These are phyloP conservation scores for Gobius niger DNA, from an alignment of 2,113 vertebrate species.

Conservation along the genomic window DNA sequence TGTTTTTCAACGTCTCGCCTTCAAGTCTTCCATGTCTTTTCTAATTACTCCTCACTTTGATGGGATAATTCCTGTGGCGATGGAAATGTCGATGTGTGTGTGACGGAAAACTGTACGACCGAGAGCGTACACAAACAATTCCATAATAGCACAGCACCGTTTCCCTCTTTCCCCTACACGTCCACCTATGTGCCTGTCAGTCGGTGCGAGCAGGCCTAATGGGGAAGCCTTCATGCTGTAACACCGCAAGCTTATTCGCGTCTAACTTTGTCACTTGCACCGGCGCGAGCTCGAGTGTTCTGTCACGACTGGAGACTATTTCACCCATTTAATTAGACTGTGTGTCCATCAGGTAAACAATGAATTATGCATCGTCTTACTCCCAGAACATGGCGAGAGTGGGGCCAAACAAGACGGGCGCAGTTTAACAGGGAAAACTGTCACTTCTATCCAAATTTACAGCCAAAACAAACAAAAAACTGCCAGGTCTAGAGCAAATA, in stretches of 20 bases:
- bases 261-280: conserved; percentile 32
- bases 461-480: background rate
- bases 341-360: conserved; percentile 63
- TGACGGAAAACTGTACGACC: too few relatives aligned
- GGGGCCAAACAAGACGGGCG: conserved; percentile 14
- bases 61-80: too few relatives aligned
- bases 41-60: too few relatives aligned
- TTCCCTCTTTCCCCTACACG: background rate
- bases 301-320: conserved; percentile 37
- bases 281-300: background rate
- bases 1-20: too few relatives aligned
- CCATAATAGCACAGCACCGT: background rate
- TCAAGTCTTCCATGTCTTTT: too few relatives aligned
- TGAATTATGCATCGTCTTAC: conserved; percentile 58
- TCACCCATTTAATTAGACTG: conserved; percentile 52
- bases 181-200: background rate
- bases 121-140: background rate
- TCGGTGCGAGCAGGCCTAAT: background rate
- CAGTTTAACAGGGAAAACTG: conserved; percentile 12
- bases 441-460: background rate
- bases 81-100: too few relatives aligned
- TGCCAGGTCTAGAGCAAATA: background rate
- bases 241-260: background rate
- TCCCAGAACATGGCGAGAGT: conserved; percentile 26
- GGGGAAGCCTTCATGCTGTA: background rate